Conservation (phyloP, 2,888 invertebrate species). For the Xanthorhoe designata region DNA sequence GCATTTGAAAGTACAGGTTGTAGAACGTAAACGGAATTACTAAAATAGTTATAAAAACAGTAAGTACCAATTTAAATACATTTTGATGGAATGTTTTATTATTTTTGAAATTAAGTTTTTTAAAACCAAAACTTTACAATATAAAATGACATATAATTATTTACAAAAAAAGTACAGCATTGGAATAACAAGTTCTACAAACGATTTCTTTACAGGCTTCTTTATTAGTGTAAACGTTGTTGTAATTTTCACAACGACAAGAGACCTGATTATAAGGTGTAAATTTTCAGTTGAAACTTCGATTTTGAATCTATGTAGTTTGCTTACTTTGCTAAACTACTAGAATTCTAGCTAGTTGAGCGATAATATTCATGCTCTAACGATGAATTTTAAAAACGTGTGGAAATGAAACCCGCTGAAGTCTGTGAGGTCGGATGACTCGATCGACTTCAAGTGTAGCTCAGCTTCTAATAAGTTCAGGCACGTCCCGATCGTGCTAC, state of each 20-base stretch:
- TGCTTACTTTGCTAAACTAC: background rate
- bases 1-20: background rate
- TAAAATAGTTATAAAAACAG: no score
- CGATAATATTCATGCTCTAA: slow-evolving; percentile 58
- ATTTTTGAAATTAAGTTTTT: background rate
- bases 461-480: slow-evolving; percentile 54
- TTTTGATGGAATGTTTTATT: no score
- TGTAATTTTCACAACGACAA: no score
- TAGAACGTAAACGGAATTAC: no score
- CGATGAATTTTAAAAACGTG: slow-evolving; percentile 59
- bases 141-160: background rate
- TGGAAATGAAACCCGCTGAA: slow-evolving; percentile 53
- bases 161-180: background rate
- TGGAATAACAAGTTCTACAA: background rate
- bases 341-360: slow-evolving; percentile 15
- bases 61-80: no score
- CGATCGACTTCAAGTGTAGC: slow-evolving; percentile 41
- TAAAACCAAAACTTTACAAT: background rate
- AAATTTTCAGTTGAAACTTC: background rate
- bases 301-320: background rate
- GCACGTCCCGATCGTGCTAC: slow-evolving; percentile 51
- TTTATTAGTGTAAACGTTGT: no score
- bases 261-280: no score
- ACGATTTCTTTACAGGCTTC: no score
- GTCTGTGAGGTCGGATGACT: slow-evolving; percentile 38